Conservation (phyloP, 2,797 vertebrate genomes). For the Argentina silus region DNA sequence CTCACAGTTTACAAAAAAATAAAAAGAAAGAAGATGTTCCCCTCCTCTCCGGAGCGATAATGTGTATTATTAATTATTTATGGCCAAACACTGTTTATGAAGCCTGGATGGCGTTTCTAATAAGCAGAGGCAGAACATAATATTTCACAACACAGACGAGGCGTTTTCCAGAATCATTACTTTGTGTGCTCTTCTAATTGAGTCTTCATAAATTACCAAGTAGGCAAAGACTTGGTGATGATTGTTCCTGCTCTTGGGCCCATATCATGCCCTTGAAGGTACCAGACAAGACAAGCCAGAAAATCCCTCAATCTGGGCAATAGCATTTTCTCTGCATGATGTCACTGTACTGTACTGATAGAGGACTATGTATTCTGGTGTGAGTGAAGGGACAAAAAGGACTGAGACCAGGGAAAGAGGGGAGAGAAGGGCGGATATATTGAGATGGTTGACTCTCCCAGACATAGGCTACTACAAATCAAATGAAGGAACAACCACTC, state of each 20-base stretch:
- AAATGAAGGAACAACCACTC: neutral
- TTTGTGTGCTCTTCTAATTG: constrained; percentile 69
- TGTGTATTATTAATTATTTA: constrained; percentile 68
- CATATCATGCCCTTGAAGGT: constrained; percentile 39
- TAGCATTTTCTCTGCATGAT: neutral
- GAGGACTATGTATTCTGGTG: neutral
- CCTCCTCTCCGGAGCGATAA: constrained; percentile 45
- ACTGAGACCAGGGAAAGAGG: neutral
- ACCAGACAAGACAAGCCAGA: constrained; percentile 19
- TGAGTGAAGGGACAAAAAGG: neutral
- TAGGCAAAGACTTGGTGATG: constrained; percentile 51
- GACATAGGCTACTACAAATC: neutral
- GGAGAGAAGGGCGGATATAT: neutral
- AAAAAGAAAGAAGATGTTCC: constrained; percentile 3
- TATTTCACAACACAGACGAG: constrained; percentile 54
- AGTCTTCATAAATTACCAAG: constrained; percentile 65
- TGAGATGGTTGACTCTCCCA: neutral
- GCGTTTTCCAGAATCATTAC: constrained; percentile 60
- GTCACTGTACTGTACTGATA: neutral
- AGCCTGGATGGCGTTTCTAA: constrained; percentile 46
- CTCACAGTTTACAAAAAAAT: neutral
- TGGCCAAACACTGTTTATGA: constrained; percentile 57
- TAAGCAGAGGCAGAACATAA: constrained; percentile 47
- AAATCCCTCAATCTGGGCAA: neutral
- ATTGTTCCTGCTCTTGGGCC: constrained; percentile 50